These are phyloP conservation scores for Neogale vison DNA, from an alignment of 2,113 vertebrate genomes.

Conservation along the genomic window DNA sequence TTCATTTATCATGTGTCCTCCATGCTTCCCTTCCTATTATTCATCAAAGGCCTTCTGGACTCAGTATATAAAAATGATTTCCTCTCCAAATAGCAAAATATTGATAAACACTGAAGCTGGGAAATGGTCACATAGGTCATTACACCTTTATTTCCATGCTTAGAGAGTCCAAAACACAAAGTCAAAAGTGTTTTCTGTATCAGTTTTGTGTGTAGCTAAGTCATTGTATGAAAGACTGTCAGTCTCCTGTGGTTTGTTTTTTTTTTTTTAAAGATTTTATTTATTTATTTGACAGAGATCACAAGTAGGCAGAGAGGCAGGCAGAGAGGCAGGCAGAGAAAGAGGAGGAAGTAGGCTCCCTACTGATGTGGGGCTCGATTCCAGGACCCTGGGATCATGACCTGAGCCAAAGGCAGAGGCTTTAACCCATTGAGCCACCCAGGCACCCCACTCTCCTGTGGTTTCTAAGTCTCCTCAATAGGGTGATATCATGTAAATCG, in stretches of 20 bases:
- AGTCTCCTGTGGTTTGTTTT: neutral
- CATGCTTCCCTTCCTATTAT: neutral
- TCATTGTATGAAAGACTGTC: neutral
- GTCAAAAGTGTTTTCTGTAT: neutral
- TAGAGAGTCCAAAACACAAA: neutral
- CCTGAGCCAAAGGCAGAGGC: no score
- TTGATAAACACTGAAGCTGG: neutral
- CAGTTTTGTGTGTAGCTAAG: neutral
- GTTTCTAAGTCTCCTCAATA: neutral
- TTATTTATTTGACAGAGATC: no score
- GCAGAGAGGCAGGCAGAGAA: no score
- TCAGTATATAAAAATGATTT: neutral
- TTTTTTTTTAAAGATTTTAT: no score
- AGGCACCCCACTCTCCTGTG: neutral
- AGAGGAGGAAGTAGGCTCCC: no score
- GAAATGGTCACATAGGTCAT: neutral
- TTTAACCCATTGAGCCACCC: no score
- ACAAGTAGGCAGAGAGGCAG: no score
- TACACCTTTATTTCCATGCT: neutral
- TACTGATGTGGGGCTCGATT: no score
- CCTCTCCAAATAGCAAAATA: neutral
- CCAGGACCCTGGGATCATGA: no score
- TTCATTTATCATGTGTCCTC: neutral
- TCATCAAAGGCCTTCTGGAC: neutral
- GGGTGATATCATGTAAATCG: neutral